A percentile compares a stretch with the other conserved stretches of the same genome.
These are phyloP conservation scores for Acanthisitta chloris DNA, from an alignment of 2,113 vertebrate species.

Conservation along the genomic window DNA sequence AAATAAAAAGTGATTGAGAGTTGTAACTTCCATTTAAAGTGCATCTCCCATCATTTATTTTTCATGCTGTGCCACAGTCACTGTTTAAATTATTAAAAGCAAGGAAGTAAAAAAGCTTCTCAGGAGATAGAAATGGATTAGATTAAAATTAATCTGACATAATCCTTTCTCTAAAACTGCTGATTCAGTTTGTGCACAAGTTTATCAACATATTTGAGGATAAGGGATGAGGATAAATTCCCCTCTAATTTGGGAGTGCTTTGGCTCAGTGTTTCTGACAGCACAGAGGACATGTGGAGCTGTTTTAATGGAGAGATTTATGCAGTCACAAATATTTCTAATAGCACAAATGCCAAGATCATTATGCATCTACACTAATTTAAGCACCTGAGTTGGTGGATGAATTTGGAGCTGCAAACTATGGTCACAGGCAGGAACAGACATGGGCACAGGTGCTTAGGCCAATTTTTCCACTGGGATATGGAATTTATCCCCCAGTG, in stretches of 20 bases:
- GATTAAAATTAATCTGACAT: constrained; percentile 53
- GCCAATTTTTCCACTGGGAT: neutral
- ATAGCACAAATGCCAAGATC: neutral
- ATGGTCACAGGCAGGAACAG: accelerated
- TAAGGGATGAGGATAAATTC: neutral
- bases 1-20: constrained; percentile 24
- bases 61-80: constrained; percentile 24
- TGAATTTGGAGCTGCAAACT: neutral
- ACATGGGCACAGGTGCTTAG: accelerated
- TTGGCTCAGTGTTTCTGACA: neutral
- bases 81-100: constrained; percentile 40
- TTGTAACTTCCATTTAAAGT: constrained; percentile 38
- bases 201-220: constrained; percentile 18
- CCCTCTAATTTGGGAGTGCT: neutral
- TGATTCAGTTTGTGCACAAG: neutral
- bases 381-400: neutral
- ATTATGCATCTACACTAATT: neutral
- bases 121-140: constrained; percentile 29
- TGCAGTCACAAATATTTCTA: neutral
- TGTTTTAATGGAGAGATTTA: neutral
- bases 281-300: neutral
- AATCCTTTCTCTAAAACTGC: constrained; percentile 31
- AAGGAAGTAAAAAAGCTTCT: constrained; percentile 28
- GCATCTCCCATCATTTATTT: constrained; percentile 55
- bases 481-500: neutral